Base-by-base conservation (phyloP, 2,113 vertebrate species). In the Dissostichus mawsoni region DNA sequence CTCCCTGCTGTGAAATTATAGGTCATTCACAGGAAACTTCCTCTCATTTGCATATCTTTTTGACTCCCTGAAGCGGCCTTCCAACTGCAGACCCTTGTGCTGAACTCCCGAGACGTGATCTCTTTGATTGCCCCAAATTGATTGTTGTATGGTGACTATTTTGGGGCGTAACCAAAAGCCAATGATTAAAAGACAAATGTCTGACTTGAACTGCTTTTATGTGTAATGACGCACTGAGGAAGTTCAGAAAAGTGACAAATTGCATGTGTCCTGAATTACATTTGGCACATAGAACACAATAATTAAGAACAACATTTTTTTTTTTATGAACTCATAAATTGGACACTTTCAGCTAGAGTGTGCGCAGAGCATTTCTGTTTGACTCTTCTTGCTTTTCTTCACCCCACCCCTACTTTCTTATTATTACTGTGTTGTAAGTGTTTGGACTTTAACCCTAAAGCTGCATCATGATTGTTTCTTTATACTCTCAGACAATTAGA, bases 1-100 rank as follows among this genome's bases (percentile, higher is more conserved):
- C 51, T 83, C 63, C 51, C 78, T 52, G 82, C 44, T 73, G 51
- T 66, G 8, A 69, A 81, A 90, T 88, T 81, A 86, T 33, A 82
- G 69, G 33, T 85, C 50, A 20, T 63, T 45, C 74, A 52, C 7
- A n/a, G 23, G 57, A 57, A 75, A 62, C 69, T 53, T 84, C 81
- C 81, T 82, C 76, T 29, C 52, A 71, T 82, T 76, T 73, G 36
- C 69, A 50, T 65, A 55, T 68, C 65, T 62, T 11, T 29, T 57
- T 41, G 5, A 41, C 29, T 57, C 56, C 68, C 62, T 41, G 36
- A 41, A 41, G 36, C 3, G 0, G 3, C 6, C 17, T 36, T 58
- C 18, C 25, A 25, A 55, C n/a, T 62, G 16, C 45, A 59, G 78
- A 51, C 16, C 48, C 59, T 51, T 2, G 25, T 25, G 25, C 25